phyloP scores from a whole-genome alignment of 2,797 vertebrate species.

The Saguinus oedipus region DNA sequence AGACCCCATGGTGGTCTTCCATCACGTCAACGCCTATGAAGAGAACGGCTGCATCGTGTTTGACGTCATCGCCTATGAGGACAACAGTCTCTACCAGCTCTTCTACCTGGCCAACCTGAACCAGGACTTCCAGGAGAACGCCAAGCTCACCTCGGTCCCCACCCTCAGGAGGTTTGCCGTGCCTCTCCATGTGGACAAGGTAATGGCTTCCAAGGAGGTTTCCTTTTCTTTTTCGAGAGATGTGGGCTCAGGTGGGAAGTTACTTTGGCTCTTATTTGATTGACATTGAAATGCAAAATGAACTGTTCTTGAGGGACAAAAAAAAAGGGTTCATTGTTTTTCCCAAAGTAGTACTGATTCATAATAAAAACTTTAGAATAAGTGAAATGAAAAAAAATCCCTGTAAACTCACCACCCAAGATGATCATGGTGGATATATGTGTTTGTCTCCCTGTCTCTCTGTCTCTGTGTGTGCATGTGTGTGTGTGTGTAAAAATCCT shows the following conservation, averaged over 20 bases:
- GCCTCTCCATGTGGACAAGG: slow-evolving; percentile 88
- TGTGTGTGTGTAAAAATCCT: neutral
- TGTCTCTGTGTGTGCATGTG: neutral
- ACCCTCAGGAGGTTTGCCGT: slow-evolving; percentile 89
- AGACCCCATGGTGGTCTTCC: slow-evolving; percentile 91
- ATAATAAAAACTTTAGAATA: slow-evolving; percentile 6
- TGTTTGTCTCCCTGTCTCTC: neutral
- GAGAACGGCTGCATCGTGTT: slow-evolving; percentile 90
- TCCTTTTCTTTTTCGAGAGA: neutral
- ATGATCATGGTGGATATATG: neutral
- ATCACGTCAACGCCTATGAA: slow-evolving; percentile 96
- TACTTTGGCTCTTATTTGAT: neutral
- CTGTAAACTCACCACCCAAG: neutral
- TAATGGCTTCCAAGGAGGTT: slow-evolving; percentile 68
- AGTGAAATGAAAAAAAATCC: neutral
- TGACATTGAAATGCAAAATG: neutral
- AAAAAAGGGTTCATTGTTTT: neutral
- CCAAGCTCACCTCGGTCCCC: slow-evolving; percentile 81
- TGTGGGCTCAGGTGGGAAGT: neutral
- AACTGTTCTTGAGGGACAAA: neutral
- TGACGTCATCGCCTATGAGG: slow-evolving; percentile 90
- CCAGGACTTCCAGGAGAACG: slow-evolving; percentile 77
- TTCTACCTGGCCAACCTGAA: slow-evolving; percentile 92
- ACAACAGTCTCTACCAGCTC: slow-evolving; percentile 91
- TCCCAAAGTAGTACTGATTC: neutral